These are phyloP conservation scores for Hoplodrina ambigua DNA, from an alignment of 2,888 invertebrate genomes.

Conservation along the genomic window DNA sequence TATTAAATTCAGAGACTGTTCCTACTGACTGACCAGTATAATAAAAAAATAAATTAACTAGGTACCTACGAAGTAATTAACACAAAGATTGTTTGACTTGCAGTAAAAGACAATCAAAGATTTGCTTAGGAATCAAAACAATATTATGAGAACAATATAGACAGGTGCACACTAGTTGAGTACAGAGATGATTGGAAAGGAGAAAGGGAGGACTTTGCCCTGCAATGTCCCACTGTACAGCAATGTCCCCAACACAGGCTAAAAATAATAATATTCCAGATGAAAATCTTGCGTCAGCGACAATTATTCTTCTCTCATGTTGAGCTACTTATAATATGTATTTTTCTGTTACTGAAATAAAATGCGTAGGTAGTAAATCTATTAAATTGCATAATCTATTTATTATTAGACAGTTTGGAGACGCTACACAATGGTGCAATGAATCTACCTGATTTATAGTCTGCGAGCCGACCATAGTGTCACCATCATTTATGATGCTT, in stretches of 20 bases:
- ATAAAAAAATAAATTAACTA: too few species aligned
- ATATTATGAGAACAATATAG: too few species aligned
- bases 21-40: too few species aligned
- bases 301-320: slow-evolving; percentile 4
- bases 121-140: too few species aligned
- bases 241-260: neutral
- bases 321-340: neutral
- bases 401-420: slow-evolving; percentile 70
- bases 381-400: slow-evolving; percentile 72
- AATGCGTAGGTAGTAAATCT: slow-evolving; percentile 64
- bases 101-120: too few species aligned
- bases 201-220: neutral
- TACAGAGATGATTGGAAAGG: too few species aligned
- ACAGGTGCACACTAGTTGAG: neutral
- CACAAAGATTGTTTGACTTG: too few species aligned
- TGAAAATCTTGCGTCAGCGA: slow-evolving; percentile 16
- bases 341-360: slow-evolving; percentile 55
- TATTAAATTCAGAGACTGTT: too few species aligned
- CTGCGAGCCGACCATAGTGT: slow-evolving; percentile 51
- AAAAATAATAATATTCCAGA: slow-evolving; percentile 6
- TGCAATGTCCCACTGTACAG: neutral
- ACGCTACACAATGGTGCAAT: slow-evolving; percentile 75
- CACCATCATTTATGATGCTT: slow-evolving; percentile 48
- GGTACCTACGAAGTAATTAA: too few species aligned
- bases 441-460: slow-evolving; percentile 73